Base-by-base conservation (phyloP, 2,113 vertebrate species). In the Canis aureus region DNA sequence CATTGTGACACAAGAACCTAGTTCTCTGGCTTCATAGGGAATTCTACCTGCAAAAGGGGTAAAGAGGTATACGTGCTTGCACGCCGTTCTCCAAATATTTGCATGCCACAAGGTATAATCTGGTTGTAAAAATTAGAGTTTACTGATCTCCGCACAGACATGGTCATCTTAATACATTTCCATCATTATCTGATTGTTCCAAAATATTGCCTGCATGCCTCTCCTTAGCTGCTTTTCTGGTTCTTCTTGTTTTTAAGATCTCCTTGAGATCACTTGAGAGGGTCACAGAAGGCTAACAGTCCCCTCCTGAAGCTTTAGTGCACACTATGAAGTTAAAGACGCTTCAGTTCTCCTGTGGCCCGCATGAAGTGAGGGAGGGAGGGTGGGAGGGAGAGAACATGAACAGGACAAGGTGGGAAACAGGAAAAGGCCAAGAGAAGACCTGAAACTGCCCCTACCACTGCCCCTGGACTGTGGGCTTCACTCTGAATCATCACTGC, bases 391-490 rank as follows among this genome's bases (percentile, higher is more conserved):
- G 20, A 11, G 35, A 25, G 69, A 23, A 23, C 15, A 22, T 57
- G 32, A 49, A 23, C 2, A 11, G 4, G 11, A 29, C 55, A 51
- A 35, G 1, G 11, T 4, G 5, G 22, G 53, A 59, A n/a, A 3
- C 6, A 57, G 15, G 51, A 35, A 79, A 59, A 35, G 3, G 2
- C 9, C 13, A 27, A 16, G 17, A 35, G 3, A 60, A 49, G 81
- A 55, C 2, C 0, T 11, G 35, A 27, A 59, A 57, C 62, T 19
- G 38, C 2, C 8, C n/a, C 25, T 0, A 6, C 6, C 35, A 1
- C 57, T 1, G 3, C 62, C 49, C 15, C 4, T 11, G 32, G 32
- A 32, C 3, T 10, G 0, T 2, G 1, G 32, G 64, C 6, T 53
- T 71, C 49, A 0, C 32, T 3, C 22, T 20, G 5, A 22, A 51